phyloP scores from a whole-genome alignment of 2,113 vertebrate genomes.

The Anhinga anhinga region DNA sequence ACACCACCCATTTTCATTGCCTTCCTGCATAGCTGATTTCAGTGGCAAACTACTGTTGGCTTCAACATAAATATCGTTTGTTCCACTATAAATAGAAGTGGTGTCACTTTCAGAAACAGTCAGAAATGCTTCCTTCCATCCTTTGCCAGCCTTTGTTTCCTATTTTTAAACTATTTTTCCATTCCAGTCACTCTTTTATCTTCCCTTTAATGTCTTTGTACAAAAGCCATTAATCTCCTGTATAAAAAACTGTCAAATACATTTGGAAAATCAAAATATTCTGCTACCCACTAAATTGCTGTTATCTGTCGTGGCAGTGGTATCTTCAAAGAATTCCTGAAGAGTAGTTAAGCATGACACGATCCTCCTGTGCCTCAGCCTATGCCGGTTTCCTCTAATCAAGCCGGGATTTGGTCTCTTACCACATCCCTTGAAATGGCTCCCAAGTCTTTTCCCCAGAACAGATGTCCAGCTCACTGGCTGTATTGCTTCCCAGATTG shows the following conservation, averaged over 20 bases:
- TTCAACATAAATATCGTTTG: background rate
- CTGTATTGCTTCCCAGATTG: background rate
- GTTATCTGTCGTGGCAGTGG: slow-evolving; percentile 55
- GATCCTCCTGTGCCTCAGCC: slow-evolving; percentile 39
- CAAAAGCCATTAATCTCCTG: slow-evolving; percentile 52
- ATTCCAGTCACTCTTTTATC: slow-evolving; percentile 31
- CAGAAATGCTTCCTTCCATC: slow-evolving; percentile 38
- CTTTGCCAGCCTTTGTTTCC: slow-evolving; percentile 18
- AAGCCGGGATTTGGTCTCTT: background rate
- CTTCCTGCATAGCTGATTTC: background rate
- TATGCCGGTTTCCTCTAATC: slow-evolving; percentile 13
- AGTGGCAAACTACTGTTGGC: background rate
- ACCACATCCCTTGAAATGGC: slow-evolving; percentile 6
- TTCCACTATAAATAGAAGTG: slow-evolving; percentile 21
- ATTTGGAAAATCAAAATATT: slow-evolving; percentile 67
- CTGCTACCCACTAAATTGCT: slow-evolving; percentile 62
- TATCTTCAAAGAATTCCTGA: slow-evolving; percentile 68
- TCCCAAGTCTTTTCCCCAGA: background rate
- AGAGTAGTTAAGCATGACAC: slow-evolving; percentile 37
- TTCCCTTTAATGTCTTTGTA: slow-evolving; percentile 40
- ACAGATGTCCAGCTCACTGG: background rate
- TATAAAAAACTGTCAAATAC: slow-evolving; percentile 43
- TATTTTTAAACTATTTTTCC: slow-evolving; percentile 47
- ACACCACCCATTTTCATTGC: background rate
- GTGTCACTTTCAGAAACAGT: slow-evolving; percentile 3